phyloP scores from a whole-genome alignment of 2,888 invertebrate genomes.

The Neria commutata region DNA sequence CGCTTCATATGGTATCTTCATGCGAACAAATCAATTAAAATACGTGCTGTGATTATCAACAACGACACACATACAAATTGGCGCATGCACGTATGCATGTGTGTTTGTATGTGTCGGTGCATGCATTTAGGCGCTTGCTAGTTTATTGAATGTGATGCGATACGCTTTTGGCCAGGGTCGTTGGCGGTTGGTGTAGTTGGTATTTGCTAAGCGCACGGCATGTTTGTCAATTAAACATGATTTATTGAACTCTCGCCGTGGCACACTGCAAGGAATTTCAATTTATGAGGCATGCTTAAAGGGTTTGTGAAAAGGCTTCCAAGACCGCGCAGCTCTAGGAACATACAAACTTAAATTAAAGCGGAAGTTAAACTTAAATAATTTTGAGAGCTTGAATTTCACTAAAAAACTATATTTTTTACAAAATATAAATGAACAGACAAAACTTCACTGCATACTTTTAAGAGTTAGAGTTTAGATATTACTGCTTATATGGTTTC shows the following conservation, averaged over 20 bases:
- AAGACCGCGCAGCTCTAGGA: neutral
- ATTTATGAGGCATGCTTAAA: neutral
- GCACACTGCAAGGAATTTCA: no score
- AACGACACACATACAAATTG: neutral
- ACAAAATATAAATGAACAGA: no score
- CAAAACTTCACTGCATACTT: no score
- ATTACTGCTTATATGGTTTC: no score
- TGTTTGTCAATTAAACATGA: no score
- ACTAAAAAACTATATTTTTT: neutral
- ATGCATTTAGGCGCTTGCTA: neutral
- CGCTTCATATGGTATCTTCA: constrained; percentile 8
- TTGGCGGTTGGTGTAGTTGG: no score
- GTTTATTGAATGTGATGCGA: neutral
- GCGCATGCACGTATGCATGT: neutral
- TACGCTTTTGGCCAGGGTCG: no score
- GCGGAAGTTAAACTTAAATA: no score
- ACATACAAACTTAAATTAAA: neutral
- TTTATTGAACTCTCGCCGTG: no score
- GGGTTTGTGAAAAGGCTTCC: neutral
- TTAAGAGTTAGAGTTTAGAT: no score
- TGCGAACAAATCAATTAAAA: constrained; percentile 55
- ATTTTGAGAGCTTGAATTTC: no score
- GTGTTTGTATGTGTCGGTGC: neutral
- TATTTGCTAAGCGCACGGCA: no score
- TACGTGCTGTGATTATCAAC: constrained; percentile 49